phyloP scores from a whole-genome alignment of 2,113 vertebrate species.

The Electrona antarctica region DNA sequence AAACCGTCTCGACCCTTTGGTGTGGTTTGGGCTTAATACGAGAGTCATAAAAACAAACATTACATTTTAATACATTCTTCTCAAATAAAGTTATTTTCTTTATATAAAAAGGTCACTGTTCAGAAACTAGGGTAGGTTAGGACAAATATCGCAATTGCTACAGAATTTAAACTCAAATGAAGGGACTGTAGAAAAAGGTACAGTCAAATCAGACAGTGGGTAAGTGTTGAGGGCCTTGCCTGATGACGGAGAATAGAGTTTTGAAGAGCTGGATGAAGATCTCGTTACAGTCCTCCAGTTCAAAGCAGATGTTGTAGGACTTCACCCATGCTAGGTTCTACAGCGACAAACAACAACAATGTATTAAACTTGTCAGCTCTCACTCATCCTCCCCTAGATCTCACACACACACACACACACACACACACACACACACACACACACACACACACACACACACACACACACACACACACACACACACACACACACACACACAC shows the following conservation, averaged over 20 bases:
- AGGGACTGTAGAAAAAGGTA: no score
- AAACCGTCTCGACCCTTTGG: no score
- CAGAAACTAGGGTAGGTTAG: no score
- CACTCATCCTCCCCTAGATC: background rate
- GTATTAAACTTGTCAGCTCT: constrained; percentile 3
- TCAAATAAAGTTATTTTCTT: no score
- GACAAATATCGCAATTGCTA: no score
- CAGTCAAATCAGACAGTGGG: no score
- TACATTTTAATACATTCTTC: no score
- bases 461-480: background rate
- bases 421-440: background rate
- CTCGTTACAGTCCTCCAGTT: constrained; percentile 99
- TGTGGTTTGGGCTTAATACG: no score
- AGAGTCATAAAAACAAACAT: no score
- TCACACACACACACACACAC: constrained; percentile 13
- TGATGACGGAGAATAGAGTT: constrained; percentile 99
- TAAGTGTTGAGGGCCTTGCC: constrained; percentile 80
- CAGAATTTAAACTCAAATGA: no score
- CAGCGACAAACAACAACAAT: constrained; percentile 19
- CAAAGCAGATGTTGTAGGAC: constrained; percentile 99
- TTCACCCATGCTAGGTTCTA: constrained; percentile 99
- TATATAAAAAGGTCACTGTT: no score
- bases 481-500: constrained; percentile 14
- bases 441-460: constrained; percentile 12
- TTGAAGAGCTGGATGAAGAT: constrained; percentile 99